Evolutionary conservation across 1,140 invertebrate species (phyloP), one percentile per base, ranked within the genome.

Genomic region (Daktulosphaira vitifoliae): DNA sequence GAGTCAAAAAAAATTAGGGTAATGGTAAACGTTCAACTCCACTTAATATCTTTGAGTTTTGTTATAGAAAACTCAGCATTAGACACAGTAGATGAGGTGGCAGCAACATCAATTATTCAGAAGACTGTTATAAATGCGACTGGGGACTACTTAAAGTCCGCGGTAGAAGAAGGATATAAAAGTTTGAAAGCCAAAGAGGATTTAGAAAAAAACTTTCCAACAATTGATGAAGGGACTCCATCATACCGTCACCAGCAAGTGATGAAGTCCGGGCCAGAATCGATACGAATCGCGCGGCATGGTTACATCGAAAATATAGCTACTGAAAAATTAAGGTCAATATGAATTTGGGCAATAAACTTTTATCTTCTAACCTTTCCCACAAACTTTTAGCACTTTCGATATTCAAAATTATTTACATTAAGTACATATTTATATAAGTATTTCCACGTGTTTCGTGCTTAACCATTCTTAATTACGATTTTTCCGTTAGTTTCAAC

Each of bases 211-310:
- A 65, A 53, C 16, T 64, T 65, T 6, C 15, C 42, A 18, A 44
- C 67, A 29, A 65, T 65, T 38, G 39, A 54, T 15, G 42, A 37
- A 13, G 76, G 82, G 42, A 82, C 81, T 5, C 84, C 86, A 1
- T 81, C 84, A 16, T 81, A 78, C 38, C 78, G 82, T 33, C 86
- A 88, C 59, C 86, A 87, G 70, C 77, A 80, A 29, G 83, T 84
- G 0, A 76, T 86, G 1, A 81, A 79, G 52, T 85, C 83, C 0
- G 78, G 78, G 18, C 71, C 74, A 0, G 76, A 76, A 25, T 81
- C 85, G 0, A 79, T 80, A 15, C 75, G 78, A 13, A 67, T 87
- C 29, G 81, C 85, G 0, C 74, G 81, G 2, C 74, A 79, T 1
- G 87, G 83, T 4, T 81, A 82, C 66, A 80, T 81, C 0, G 80